phyloP scores from a whole-genome alignment of 1,140 invertebrate species.

The Colletes latitarsis region DNA sequence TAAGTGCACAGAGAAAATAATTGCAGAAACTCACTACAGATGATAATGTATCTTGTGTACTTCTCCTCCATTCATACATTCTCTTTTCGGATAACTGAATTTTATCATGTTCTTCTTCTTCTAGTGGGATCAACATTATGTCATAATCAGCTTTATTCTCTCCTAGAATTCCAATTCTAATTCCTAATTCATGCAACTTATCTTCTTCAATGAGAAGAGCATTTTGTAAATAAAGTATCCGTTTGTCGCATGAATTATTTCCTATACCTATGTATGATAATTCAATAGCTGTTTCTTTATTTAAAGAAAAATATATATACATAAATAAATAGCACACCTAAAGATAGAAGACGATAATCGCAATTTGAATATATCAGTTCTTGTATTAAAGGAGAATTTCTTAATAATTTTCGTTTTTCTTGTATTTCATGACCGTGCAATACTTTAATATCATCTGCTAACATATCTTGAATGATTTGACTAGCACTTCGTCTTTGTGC shows the following conservation, averaged over 20 bases:
- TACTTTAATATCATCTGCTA: conserved; percentile 68
- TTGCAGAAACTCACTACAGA: conserved; percentile 10
- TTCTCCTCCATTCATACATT: neutral
- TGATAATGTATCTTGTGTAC: conserved; percentile 8
- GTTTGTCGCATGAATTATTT: conserved; percentile 61
- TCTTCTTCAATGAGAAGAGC: conserved; percentile 71
- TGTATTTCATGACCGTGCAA: conserved; percentile 68
- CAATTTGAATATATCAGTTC: conserved; percentile 67
- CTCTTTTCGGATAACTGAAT: conserved; percentile 4
- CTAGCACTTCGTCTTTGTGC: conserved; percentile 59
- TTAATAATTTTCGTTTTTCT: conserved; percentile 65
- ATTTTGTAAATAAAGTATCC: conserved; percentile 70
- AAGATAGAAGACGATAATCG: conserved; percentile 68
- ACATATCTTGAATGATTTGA: conserved; percentile 56
- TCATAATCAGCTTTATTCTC: conserved; percentile 70
- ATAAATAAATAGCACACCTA: conserved; percentile 59
- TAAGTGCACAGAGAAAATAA: neutral
- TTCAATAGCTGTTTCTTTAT: conserved; percentile 2
- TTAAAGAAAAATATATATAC: neutral
- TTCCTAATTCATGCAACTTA: conserved; percentile 62
- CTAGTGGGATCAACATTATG: conserved; percentile 61
- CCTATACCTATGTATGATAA: conserved; percentile 48
- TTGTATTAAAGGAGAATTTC: conserved; percentile 69
- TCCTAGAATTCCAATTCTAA: conserved; percentile 76
- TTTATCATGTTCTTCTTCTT: conserved; percentile 16